Base-by-base conservation (phyloP, 2,113 vertebrate genomes). In the Lanius collurio region DNA sequence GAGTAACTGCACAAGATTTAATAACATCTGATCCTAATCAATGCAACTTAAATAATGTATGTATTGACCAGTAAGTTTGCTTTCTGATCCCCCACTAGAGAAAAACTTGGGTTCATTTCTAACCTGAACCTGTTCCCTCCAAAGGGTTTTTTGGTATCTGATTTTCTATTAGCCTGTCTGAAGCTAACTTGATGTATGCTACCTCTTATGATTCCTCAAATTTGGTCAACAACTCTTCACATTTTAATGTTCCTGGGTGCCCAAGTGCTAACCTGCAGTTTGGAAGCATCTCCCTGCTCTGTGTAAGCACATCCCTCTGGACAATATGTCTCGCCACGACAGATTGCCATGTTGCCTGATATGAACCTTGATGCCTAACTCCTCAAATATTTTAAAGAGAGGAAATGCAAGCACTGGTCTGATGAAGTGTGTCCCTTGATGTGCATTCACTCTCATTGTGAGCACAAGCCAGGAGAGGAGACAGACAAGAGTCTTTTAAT, bases 351-450 rank as follows among this genome's bases (percentile, higher is more conserved):
- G 7, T 47, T 68, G 20, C 22, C 26, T 59, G 5, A 1, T 24
- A 57, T 6, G 49, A 83, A 56, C 30, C 22, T 60, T 49, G 41
- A 56, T 46, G n/a, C 41, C 28, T 62, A 52, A 49, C 10, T 79
- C 22, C 28, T 11, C n/a, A 53, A 9, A 7, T 52, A 42, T 47
- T 60, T 87, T 13, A 71, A 67, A 62, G 1, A 88, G 27, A 52
- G 15, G 7, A 30, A 82, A 87, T 49, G 9, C 1, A 11, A 65
- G 33, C 35, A 67, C 7, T 18, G 39, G 7, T 6, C 26, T 62
- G 23, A 37, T 52, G 65, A 71, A 82, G 20, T 0, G 0, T 0
- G 1, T 68, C 10, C 11, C 6, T 18, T 60, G 19, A 52, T 49
- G 44, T 4, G 2, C 6, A 22, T 24, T 81, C 64, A 35, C 21